Conservation (phyloP, 2,888 invertebrate genomes). For the Timema cristinae region DNA sequence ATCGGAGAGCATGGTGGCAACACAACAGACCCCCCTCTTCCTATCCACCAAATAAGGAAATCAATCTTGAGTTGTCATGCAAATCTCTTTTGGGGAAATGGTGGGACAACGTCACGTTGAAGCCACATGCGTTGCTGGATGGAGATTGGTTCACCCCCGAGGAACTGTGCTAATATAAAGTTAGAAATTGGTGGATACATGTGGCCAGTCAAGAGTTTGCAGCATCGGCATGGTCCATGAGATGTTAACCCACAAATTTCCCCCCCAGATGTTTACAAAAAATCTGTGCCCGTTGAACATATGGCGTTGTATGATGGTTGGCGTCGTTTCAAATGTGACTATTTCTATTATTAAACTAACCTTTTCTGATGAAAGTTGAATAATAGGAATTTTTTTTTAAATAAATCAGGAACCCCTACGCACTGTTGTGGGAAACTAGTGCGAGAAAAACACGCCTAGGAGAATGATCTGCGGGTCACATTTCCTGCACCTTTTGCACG, state of each 20-base stretch:
- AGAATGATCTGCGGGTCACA: no score
- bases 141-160: background rate
- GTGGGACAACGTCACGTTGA: background rate
- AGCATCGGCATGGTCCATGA: background rate
- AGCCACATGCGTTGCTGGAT: background rate
- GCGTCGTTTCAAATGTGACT: background rate
- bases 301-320: background rate
- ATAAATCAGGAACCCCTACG: constrained; percentile 1
- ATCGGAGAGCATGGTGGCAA: constrained; percentile 3
- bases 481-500: no score
- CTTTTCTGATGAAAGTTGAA: background rate
- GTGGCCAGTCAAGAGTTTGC: background rate
- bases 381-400: no score
- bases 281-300: background rate
- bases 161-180: background rate
- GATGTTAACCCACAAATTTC: background rate
- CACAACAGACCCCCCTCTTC: background rate
- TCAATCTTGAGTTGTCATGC: background rate
- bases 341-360: background rate
- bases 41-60: background rate
- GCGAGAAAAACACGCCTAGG: no score
- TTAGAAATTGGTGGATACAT: background rate
- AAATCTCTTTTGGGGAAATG: no score
- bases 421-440: no score
- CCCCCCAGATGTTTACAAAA: background rate